Conservation (phyloP, 2,113 vertebrate genomes). For the Nettapus auritus region DNA sequence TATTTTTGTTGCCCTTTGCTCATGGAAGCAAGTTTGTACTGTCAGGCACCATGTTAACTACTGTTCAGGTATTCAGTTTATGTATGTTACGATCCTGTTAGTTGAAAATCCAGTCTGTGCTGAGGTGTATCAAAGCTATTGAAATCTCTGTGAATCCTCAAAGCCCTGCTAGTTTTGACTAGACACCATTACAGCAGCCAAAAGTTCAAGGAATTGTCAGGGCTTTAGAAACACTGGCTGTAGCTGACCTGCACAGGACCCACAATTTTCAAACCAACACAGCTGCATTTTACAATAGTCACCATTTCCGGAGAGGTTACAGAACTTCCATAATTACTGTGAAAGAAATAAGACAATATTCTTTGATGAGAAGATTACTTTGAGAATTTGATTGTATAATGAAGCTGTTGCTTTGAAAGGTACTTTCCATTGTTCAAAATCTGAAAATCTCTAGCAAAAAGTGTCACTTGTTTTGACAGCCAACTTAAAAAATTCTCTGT, state of each 20-base stretch:
- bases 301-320: slow-evolving; percentile 72
- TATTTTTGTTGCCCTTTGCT: slow-evolving; percentile 28
- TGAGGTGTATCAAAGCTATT: background rate
- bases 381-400: slow-evolving; percentile 84
- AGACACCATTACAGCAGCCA: slow-evolving; percentile 23
- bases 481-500: slow-evolving; percentile 83
- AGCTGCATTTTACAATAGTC: slow-evolving; percentile 74
- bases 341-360: slow-evolving; percentile 83
- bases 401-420: slow-evolving; percentile 85
- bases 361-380: slow-evolving; percentile 86
- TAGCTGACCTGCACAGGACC: slow-evolving; percentile 48
- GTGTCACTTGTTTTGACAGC: slow-evolving; percentile 86
- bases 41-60: background rate
- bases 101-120: background rate
- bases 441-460: slow-evolving; percentile 80
- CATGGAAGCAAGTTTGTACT: background rate
- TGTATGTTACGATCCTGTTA: background rate
- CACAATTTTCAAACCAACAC: slow-evolving; percentile 56
- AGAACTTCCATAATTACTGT: slow-evolving; percentile 77
- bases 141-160: background rate
- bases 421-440: slow-evolving; percentile 83
- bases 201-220: slow-evolving; percentile 27
- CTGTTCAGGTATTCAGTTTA: slow-evolving; percentile 12
- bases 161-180: slow-evolving; percentile 26
- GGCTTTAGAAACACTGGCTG: slow-evolving; percentile 26